These are phyloP conservation scores for Mythimna vitellina DNA, from an alignment of 2,888 invertebrate genomes.

Conservation along the genomic window DNA sequence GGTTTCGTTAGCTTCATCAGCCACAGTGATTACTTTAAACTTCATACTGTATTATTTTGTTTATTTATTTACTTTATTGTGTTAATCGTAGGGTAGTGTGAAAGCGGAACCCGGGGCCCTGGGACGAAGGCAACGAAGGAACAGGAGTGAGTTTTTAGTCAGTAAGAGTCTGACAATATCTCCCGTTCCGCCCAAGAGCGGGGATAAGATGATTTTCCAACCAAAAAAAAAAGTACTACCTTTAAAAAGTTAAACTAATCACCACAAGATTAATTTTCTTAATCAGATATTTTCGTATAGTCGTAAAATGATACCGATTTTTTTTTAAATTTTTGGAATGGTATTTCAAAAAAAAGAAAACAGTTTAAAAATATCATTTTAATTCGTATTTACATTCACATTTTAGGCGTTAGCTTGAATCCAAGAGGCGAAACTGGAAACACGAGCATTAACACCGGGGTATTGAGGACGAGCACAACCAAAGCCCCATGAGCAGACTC, in stretches of 20 bases:
- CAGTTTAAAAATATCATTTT: background rate
- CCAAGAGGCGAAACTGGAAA: constrained; percentile 69
- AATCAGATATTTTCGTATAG: too few species aligned
- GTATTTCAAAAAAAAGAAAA: background rate
- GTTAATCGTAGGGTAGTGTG: background rate
- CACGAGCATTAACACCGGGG: constrained; percentile 72
- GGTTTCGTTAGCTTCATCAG: constrained; percentile 8
- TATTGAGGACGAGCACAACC: constrained; percentile 65
- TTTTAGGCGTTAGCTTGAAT: constrained; percentile 69
- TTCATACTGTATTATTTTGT: background rate
- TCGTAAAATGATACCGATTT: too few species aligned
- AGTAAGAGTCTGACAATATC: too few species aligned
- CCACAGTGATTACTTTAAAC: constrained; percentile 16
- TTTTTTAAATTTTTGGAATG: background rate
- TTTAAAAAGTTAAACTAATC: constrained; percentile 1
- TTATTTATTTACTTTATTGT: background rate
- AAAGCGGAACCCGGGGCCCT: too few species aligned
- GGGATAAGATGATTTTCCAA: too few species aligned
- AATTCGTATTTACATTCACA: constrained; percentile 2
- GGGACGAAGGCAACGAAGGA: too few species aligned
- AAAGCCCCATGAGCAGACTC: constrained; percentile 70
- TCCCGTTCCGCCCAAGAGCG: too few species aligned
- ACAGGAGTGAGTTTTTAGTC: too few species aligned
- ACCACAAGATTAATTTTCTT: background rate
- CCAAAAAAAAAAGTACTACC: too few species aligned